Evolutionary conservation across 2,113 vertebrate species (phyloP), one percentile per base, ranked within the genome.

Genomic region (Strigops habroptila): DNA sequence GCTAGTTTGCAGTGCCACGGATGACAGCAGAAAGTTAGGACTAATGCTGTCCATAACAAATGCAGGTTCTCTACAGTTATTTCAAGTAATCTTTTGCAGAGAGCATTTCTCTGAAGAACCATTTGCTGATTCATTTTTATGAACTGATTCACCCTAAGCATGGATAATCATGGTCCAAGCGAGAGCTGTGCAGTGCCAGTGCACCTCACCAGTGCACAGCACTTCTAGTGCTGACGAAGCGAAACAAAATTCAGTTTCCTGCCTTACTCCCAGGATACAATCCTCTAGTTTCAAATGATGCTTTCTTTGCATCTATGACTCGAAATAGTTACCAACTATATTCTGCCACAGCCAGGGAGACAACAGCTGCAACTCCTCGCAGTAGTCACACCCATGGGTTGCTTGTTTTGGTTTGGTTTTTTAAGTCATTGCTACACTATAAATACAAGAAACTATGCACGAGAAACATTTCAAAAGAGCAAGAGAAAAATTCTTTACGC

Each of bases 181-280:
- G 25, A 55, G 14, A 23, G 41, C 55, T n/a, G 23, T 4, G 19
- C 70, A 25, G 23, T 4, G 0, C 43, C 63, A 49, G 41, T 0
- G 0, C 6, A 8, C 37, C 70, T 39, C 3, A 0, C 35, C 28
- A 4, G 6, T 0, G 2, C 57, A 12, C 3, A 1, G 52, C 6
- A 0, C 18, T 80, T n/a, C 35, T 31, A 9, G 14, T 21, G 28
- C 33, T 62, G 48, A 16, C 23, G 19, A 13, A 53, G 27, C 30
- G 6, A 1, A 18, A 19, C 3, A 1, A 31, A 27, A 35, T 7
- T 18, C 5, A 6, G 18, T 43, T 55, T 11, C 63, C 49, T 25
- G 21, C 35, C 37, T 35, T 30, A 18, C 31, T 39, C 30, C 10
- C 43, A 82, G 13, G 53, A 35, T 9, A 31, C 35, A n/a, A 14